phyloP scores from a whole-genome alignment of 2,888 invertebrate species.

The Latrodectus hesperus region DNA sequence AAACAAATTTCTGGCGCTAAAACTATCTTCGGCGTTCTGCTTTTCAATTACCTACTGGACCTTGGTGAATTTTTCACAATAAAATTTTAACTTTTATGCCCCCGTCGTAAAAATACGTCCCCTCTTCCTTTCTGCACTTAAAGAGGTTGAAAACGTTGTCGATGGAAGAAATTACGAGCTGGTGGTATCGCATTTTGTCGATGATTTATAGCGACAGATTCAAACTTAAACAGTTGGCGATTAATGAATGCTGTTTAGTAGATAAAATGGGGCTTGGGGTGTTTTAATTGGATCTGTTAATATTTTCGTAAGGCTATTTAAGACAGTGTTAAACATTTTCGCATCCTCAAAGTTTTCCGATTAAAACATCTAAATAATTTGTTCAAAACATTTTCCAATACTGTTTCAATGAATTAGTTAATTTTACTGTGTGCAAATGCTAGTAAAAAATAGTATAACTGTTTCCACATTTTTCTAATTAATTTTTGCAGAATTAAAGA shows the following conservation, averaged over 20 bases:
- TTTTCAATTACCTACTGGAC: constrained; percentile 52
- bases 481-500: no score
- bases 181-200: not conserved
- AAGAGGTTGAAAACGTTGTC: constrained; percentile 19
- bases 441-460: no score
- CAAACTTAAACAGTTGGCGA: not conserved
- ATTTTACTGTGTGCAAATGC: no score
- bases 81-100: constrained; percentile 55
- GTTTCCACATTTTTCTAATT: no score
- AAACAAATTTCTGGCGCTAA: constrained; percentile 24
- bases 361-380: not conserved
- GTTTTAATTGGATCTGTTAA: constrained; percentile 62
- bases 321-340: constrained; percentile 9
- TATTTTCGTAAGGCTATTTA: constrained; percentile 30
- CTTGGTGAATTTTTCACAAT: constrained; percentile 34
- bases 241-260: constrained; percentile 30
- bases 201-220: constrained; percentile 20
- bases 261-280: constrained; percentile 9
- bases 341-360: constrained; percentile 13
- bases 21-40: constrained; percentile 21
- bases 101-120: constrained; percentile 40
- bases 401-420: no score
- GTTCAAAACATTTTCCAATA: no score
- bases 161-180: constrained; percentile 1
- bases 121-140: not conserved